Evolutionary conservation across 2,888 invertebrate species (phyloP), one percentile per base, ranked within the genome.

Genomic region (Ormia ochracea): DNA sequence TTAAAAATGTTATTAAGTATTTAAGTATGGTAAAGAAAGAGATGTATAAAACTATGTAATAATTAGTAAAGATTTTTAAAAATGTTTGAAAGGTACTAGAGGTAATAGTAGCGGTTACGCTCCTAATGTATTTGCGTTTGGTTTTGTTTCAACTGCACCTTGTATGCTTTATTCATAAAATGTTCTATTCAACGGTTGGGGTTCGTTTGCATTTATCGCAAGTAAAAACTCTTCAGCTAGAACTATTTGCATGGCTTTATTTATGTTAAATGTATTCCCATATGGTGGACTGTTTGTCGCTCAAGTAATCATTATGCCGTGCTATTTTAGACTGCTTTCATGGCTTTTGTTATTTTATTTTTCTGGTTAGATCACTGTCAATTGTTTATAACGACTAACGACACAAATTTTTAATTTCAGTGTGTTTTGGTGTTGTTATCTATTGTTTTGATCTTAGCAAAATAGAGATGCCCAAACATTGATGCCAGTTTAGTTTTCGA

Each of bases 301-400:
- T 36, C 1, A 14, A 59, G 28, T 58, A 26, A 54, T 65, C 78
- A 79, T 65, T 0, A 21, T 74, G 63, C 80, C 68, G 66, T 80
- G 76, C n/a, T 52, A 76, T 68, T 68, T 73, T 66, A 80, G 76
- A 72, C 76, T 76, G 72, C 43, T 43, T 80, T 72, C 66, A 58
- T 59, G 38, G 50, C 45, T 54, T 36, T 26, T 69, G 48, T 26
- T 69, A 50, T 54, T 68, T 45, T 31, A 36, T 50, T 23, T 63
- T 74, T 79, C 17, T 48, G 61, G 26, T 28, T 26, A 80, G 80
- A 80, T 80, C 52, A 43, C 52, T 56, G 52, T 72, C 69, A 76
- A 80, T 80, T 76, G 59, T 58, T 66, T 74, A 45, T 63, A 76
- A 56, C 76, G 80, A 80, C 68, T 63, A 76, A 56, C 76, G 80